phyloP scores from a whole-genome alignment of 1,140 invertebrate species.

The Drosophila chauvacae region DNA sequence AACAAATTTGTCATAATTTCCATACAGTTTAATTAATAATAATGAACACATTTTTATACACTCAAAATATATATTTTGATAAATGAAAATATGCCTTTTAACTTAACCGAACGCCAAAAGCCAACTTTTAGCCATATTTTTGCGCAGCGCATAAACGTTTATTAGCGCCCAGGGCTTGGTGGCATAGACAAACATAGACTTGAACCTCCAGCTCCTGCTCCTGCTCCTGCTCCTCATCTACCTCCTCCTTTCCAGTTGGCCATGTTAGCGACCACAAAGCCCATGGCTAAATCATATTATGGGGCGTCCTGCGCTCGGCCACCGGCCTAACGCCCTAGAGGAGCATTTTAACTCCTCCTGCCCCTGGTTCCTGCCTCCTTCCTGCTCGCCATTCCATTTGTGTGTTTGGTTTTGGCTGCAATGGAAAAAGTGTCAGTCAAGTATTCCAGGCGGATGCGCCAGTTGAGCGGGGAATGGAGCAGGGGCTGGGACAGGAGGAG shows the following conservation, averaged over 20 bases:
- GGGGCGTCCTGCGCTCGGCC: constrained; percentile 22
- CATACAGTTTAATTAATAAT: not conserved
- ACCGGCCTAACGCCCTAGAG: constrained; percentile 23
- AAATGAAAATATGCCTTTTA: not conserved
- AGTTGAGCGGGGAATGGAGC: constrained; percentile 18
- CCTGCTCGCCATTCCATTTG: constrained; percentile 32
- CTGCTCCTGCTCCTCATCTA: not conserved
- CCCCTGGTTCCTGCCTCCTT: not conserved
- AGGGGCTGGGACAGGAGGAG: not conserved
- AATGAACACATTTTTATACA: not conserved
- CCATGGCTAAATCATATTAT: constrained; percentile 63
- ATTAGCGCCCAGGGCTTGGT: constrained; percentile 42
- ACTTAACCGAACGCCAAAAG: not conserved
- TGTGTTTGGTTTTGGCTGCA: constrained; percentile 37
- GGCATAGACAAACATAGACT: constrained; percentile 40
- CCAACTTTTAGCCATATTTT: constrained; percentile 23
- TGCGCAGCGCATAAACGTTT: constrained; percentile 36
- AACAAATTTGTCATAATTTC: too few relatives aligned
- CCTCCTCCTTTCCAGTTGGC: not conserved
- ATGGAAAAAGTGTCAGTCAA: constrained; percentile 70
- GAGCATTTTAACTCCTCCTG: constrained; percentile 24
- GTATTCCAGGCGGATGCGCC: constrained; percentile 51
- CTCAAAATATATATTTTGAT: not conserved
- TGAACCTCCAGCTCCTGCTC: constrained; percentile 4
- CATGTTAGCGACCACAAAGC: constrained; percentile 47